Conservation (phyloP, 2,888 invertebrate species). For the Siphlonurus alternatus region DNA sequence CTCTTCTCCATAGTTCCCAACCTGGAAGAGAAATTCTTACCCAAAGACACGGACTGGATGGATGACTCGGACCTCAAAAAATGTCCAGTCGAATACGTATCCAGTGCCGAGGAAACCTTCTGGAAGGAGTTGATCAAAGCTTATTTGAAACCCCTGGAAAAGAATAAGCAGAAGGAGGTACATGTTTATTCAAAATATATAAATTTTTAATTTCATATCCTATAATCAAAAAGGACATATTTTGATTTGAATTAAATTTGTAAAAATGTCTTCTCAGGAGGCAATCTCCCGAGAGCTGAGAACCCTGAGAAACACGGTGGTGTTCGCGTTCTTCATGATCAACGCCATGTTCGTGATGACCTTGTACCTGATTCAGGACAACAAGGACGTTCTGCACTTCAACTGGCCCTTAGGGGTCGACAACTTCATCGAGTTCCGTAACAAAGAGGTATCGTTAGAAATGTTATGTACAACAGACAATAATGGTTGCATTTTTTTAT, state of each 20-base stretch:
- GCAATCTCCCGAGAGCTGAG: slow-evolving; percentile 80
- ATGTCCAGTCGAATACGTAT: slow-evolving; percentile 25
- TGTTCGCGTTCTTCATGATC: slow-evolving; percentile 95
- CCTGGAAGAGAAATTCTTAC: not conserved
- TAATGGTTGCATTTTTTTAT: too few species aligned
- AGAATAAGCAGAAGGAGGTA: slow-evolving; percentile 20
- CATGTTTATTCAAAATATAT: slow-evolving; percentile 7
- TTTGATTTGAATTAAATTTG: slow-evolving; percentile 8
- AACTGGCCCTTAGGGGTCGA: slow-evolving; percentile 93
- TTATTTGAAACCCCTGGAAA: slow-evolving; percentile 28
- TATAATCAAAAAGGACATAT: not conserved
- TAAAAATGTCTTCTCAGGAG: slow-evolving; percentile 48
- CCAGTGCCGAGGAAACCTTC: slow-evolving; percentile 26
- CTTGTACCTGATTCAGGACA: slow-evolving; percentile 94
- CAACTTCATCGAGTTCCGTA: slow-evolving; percentile 77
- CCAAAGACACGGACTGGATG: slow-evolving; percentile 25
- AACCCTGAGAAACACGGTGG: slow-evolving; percentile 87
- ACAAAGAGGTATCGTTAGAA: slow-evolving; percentile 53
- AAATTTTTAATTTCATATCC: not conserved
- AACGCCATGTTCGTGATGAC: slow-evolving; percentile 98
- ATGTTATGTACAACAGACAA: too few species aligned
- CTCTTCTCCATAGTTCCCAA: too few species aligned
- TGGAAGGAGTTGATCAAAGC: slow-evolving; percentile 31
- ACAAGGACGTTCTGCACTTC: slow-evolving; percentile 90
- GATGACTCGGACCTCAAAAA: slow-evolving; percentile 22